These are phyloP conservation scores for Equus quagga DNA, from an alignment of 2,113 vertebrate genomes.

Conservation along the genomic window DNA sequence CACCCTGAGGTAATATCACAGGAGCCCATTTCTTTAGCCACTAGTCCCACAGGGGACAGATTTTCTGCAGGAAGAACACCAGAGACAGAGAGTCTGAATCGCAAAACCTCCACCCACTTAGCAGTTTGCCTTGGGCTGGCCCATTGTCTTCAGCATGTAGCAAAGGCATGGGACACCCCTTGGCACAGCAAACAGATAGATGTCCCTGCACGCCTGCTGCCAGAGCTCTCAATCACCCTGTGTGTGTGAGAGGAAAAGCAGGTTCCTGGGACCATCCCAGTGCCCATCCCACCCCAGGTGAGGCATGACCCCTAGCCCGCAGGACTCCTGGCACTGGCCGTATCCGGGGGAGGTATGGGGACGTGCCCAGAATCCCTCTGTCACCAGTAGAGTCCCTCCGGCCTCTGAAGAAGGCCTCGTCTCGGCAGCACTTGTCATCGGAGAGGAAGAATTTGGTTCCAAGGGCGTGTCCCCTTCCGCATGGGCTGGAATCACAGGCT, in stretches of 20 bases:
- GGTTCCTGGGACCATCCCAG: neutral
- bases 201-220: neutral
- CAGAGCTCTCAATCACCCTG: neutral
- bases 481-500: no score
- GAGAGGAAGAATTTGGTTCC: neutral
- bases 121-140: neutral
- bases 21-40: neutral
- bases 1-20: accelerated
- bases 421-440: neutral
- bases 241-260: neutral
- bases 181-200: neutral
- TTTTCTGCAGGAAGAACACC: neutral
- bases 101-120: neutral
- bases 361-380: no score
- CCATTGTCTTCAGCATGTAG: neutral
- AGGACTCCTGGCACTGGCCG: neutral
- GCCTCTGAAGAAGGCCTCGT: neutral
- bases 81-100: neutral
- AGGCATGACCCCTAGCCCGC: neutral
- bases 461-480: accelerated
- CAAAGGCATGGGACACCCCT: neutral
- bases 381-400: accelerated
- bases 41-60: neutral
- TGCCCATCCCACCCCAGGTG: neutral
- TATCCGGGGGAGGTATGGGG: neutral